phyloP scores from a whole-genome alignment of 2,888 invertebrate species.

The Rhynchonema sp. region DNA sequence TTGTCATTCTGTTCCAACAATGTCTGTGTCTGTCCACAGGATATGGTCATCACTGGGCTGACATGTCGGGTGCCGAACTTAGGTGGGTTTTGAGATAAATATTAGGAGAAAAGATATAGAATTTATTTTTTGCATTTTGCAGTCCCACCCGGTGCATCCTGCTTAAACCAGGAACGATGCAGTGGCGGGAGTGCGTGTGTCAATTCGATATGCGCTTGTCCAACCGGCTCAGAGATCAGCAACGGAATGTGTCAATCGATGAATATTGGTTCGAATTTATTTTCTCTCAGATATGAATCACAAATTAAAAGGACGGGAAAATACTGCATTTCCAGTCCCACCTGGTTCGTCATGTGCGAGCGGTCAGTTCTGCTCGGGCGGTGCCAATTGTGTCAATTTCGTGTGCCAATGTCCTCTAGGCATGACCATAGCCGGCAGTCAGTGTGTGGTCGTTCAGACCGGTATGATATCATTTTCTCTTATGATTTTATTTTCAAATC shows the following conservation, averaged over 20 bases:
- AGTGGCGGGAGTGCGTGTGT: conserved; percentile 5
- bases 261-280: neutral
- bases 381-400: conserved; percentile 13
- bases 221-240: neutral
- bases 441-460: neutral
- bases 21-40: conserved; percentile 16
- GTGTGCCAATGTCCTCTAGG: conserved; percentile 12
- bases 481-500: no score
- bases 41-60: neutral
- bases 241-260: neutral
- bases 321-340: neutral
- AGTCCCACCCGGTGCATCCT: conserved; percentile 19
- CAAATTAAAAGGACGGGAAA: no score
- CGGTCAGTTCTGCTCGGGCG: conserved; percentile 11
- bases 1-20: conserved; percentile 20
- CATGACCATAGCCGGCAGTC: neutral
- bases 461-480: no score
- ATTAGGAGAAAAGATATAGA: neutral
- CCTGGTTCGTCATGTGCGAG: neutral
- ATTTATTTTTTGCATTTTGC: no score
- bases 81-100: neutral
- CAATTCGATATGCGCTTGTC: conserved; percentile 2
- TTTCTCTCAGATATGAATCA: neutral
- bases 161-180: conserved; percentile 23
- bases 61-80: neutral